Base-by-base conservation (phyloP, 1,140 invertebrate genomes). In the Eufriesea mexicana region DNA sequence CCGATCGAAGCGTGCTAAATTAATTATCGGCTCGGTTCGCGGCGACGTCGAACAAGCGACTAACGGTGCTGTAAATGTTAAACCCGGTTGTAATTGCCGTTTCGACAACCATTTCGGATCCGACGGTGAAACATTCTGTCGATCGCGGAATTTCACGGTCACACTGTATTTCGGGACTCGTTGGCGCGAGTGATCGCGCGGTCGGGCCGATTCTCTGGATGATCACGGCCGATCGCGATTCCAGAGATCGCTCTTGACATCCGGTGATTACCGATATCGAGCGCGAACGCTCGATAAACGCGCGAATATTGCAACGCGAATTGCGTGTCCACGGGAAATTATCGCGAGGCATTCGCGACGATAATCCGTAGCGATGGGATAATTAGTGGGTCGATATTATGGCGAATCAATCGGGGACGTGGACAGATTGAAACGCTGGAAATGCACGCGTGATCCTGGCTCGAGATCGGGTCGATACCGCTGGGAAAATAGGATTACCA, bases 11-110 rank as follows among this genome's bases (percentile, higher is more conserved):
- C 55, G 51, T 6, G 67, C 28, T 71, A 81, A 77, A 86, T 86
- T 86, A 86, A 86, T 86, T 86, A 86, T 75, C 72, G 59, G 54
- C 59, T 59, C 70, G 70, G 75, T 86, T 62, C 45, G 55, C 20
- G 16, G n/a, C 28, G 45, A 16, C 47, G 55, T 16, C 16, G 28
- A 66, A n/a, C 74, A 42, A 54, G 47, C 61, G 51, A 20, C 62
- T 47, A 67, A 67, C 62, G 75, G 72, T 20, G 6, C 55, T 5
- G 55, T 51, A 49, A 71, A 79, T 14, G 77, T 49, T 47, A 35
- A 61, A 59, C 55, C 9, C 14, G n/a, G 10, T 2, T 28, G 76
- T 59, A 79, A 79, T 79, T 70, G 51, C 45, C 35, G 55, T 35
- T 72, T 28, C 45, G 14, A 61, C 67, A 18, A 18, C 1, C 71